Percentiles rank a stretch among this genome's conserved stretches.
phyloP scores from a whole-genome alignment of 2,797 vertebrate species.

The Petrocephalus sullivani region DNA sequence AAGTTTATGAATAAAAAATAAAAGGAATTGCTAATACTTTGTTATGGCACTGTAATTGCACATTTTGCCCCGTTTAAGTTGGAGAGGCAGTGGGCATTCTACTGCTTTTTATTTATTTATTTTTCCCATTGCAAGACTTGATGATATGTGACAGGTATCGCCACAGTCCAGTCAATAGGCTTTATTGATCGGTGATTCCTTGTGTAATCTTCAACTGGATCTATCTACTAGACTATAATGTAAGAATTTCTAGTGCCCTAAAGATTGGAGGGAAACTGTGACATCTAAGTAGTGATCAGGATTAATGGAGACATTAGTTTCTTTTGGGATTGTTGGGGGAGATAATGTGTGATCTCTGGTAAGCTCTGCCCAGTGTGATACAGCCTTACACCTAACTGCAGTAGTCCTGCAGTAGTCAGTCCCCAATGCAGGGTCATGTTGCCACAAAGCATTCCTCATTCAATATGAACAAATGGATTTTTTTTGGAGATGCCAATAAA shows the following conservation, averaged over 20 bases:
- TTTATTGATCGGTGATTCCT: not conserved
- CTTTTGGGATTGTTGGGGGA: not conserved
- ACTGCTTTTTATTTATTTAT: not conserved
- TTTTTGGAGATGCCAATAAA: not conserved
- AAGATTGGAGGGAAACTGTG: constrained; percentile 10
- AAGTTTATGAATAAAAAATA: not conserved
- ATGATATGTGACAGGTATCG: not conserved
- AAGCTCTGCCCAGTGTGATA: not conserved
- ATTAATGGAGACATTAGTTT: not conserved
- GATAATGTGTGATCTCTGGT: not conserved
- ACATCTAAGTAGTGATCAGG: not conserved
- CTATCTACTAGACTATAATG: not conserved
- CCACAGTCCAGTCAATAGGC: not conserved
- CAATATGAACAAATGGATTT: not conserved
- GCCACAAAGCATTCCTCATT: not conserved
- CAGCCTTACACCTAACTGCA: not conserved
- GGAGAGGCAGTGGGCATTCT: not conserved
- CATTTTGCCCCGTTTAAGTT: not conserved
- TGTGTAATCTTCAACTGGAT: not conserved
- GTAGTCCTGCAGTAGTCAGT: not conserved
- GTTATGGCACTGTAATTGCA: not conserved
- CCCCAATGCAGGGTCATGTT: not conserved
- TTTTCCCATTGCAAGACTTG: not conserved
- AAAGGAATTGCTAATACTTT: not conserved
- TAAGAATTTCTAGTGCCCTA: not conserved